Conservation (phyloP, 2,888 invertebrate species). For the Sericinus montela region DNA sequence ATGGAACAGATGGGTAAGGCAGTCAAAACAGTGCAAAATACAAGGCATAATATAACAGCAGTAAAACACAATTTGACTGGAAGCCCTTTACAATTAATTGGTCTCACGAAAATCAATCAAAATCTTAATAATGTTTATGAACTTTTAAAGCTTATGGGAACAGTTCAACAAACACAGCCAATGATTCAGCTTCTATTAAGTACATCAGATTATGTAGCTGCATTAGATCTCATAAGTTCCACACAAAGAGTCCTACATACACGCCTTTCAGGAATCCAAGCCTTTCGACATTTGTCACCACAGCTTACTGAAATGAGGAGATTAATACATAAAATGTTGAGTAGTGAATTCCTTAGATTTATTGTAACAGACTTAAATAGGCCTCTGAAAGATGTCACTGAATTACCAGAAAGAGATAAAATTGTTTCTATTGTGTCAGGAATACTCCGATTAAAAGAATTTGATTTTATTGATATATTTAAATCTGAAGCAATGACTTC, state of each 20-base stretch:
- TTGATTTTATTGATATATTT: slow-evolving; percentile 92
- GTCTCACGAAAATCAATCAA: slow-evolving; percentile 81
- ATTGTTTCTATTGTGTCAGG: slow-evolving; percentile 94
- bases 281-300: slow-evolving; percentile 96
- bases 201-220: slow-evolving; percentile 98
- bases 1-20: slow-evolving; percentile 96
- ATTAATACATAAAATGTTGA: slow-evolving; percentile 97
- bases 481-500: slow-evolving; percentile 94
- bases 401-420: slow-evolving; percentile 90
- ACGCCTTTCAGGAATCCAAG: slow-evolving; percentile 94
- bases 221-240: slow-evolving; percentile 96
- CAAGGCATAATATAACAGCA: slow-evolving; percentile 86
- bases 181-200: slow-evolving; percentile 96
- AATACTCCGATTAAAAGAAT: slow-evolving; percentile 90
- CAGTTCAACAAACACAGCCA: slow-evolving; percentile 98
- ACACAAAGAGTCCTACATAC: slow-evolving; percentile 96
- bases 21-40: slow-evolving; percentile 84
- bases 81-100: slow-evolving; percentile 88
- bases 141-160: slow-evolving; percentile 93
- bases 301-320: slow-evolving; percentile 97
- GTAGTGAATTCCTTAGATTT: slow-evolving; percentile 95
- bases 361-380: slow-evolving; percentile 95
- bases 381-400: slow-evolving; percentile 79
- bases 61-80: slow-evolving; percentile 89
- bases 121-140: slow-evolving; percentile 84